A percentile compares a stretch with the other conserved stretches of the same genome.
Evolutionary conservation across 2,113 vertebrate species (phyloP).

Genomic region (Falcunculus frontatus): DNA sequence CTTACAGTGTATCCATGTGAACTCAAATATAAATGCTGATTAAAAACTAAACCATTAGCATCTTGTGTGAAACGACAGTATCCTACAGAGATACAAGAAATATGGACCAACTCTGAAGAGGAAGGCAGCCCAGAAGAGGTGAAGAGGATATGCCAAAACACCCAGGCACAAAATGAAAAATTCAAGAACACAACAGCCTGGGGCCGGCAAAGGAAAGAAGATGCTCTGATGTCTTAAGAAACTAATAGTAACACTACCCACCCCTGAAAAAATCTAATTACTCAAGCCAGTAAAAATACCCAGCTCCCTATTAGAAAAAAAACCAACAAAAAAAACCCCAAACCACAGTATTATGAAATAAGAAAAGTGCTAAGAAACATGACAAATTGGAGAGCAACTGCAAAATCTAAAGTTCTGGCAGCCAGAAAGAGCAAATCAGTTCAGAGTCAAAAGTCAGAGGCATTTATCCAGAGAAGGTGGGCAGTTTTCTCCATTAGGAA

Average conservation of each 20-base stretch:
- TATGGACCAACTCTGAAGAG: neutral
- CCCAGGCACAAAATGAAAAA: neutral
- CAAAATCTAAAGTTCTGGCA: neutral
- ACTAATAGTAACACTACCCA: neutral
- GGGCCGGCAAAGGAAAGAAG: neutral
- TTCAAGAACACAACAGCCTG: neutral
- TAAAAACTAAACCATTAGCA: neutral
- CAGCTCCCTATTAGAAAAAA: neutral
- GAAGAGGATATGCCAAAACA: neutral
- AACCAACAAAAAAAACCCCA: neutral
- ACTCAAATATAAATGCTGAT: neutral
- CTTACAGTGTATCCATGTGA: fast-evolving
- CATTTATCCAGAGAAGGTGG: neutral
- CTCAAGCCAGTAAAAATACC: neutral
- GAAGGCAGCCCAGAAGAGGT: neutral
- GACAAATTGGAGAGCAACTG: neutral
- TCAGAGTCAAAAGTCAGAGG: neutral
- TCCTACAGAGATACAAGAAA: neutral
- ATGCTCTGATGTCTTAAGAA: neutral
- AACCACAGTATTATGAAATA: neutral
- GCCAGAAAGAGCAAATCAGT: neutral
- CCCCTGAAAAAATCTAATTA: neutral
- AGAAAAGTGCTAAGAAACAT: neutral
- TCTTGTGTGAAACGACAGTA: neutral
- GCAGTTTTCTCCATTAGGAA: neutral